Base-by-base conservation (phyloP, 2,888 invertebrate species). In the Bibio marci region DNA sequence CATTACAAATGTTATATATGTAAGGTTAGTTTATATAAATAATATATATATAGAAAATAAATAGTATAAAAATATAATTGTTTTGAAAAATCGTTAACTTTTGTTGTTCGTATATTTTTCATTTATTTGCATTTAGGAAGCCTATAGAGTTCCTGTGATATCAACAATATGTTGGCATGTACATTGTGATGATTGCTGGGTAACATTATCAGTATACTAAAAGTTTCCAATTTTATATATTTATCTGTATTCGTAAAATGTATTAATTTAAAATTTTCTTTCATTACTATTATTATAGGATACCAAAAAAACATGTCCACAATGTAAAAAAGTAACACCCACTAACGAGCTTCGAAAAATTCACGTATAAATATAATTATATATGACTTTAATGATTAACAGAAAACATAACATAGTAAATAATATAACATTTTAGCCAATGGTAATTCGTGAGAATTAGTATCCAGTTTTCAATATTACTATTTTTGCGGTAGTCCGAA, bases 1-100 rank as follows among this genome's bases (percentile, higher is more conserved):
- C 64, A 65, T 53, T 71, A 71, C 58, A 75, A 76, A 59, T 80
- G 79, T 65, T 69, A 78, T 56, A 78, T 80, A 57, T 80, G 79
- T 62, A 71, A 77, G 74, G 78, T 78, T 64, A 65, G 65, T 57
- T 49, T 51, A 52, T 53, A 51, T 53, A 14, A 31, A 31, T 31
- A 10, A 26, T 26, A 13, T 3, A n/a, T n/a, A n/a, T n/a, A n/a
- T n/a, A n/a, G n/a, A n/a, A n/a, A n/a, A n/a, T n/a, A n/a, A n/a
- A n/a, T n/a, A n/a, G n/a, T n/a, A n/a, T n/a, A n/a, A n/a, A n/a
- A n/a, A n/a, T n/a, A n/a, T n/a, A n/a, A n/a, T n/a, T n/a, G n/a
- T n/a, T n/a, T n/a, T n/a, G n/a, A n/a, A n/a, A n/a, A n/a, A n/a
- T n/a, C n/a, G n/a, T n/a, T n/a, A n/a, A n/a, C n/a, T n/a, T n/a